Base-by-base conservation (phyloP, 2,888 invertebrate species). In the Agrenia bidenticulata region DNA sequence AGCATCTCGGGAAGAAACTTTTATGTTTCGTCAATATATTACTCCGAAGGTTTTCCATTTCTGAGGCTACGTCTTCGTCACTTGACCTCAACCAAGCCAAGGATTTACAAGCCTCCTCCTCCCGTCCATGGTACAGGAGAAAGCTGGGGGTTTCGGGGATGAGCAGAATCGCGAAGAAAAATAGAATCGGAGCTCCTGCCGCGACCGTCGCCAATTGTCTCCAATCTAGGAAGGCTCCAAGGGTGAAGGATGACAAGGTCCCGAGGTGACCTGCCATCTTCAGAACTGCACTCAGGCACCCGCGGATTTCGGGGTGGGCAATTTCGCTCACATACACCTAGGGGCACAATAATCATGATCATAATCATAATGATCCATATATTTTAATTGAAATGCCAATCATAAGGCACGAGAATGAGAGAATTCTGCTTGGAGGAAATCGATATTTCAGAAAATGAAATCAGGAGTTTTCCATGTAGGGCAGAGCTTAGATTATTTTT, bases 321-420 rank as follows among this genome's bases (percentile, higher is more conserved):
- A 93, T 92, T 82, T 95, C 94, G 78, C 92, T 92, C 78, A 94
- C 89, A 83, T 94, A 95, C 21, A 94, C 90, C 87, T 84, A 85
- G 75, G 11, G 11, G 11, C 11, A 32, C 32, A 32, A 32, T 11
- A 32, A 32, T n/a, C n/a, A n/a, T n/a, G n/a, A n/a, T n/a, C n/a
- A n/a, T n/a, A n/a, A n/a, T n/a, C n/a, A n/a, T n/a, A n/a, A n/a
- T n/a, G n/a, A n/a, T n/a, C n/a, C n/a, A n/a, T n/a, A n/a, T n/a
- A n/a, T n/a, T n/a, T n/a, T n/a, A n/a, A n/a, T n/a, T n/a, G n/a
- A n/a, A n/a, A n/a, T n/a, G n/a, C n/a, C n/a, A n/a, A n/a, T n/a
- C n/a, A n/a, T n/a, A n/a, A n/a, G n/a, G n/a, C n/a, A n/a, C n/a
- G n/a, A n/a, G n/a, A n/a, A n/a, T n/a, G n/a, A n/a, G n/a, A n/a